phyloP scores from a whole-genome alignment of 2,888 invertebrate genomes.

The Drosophila paracracens region DNA sequence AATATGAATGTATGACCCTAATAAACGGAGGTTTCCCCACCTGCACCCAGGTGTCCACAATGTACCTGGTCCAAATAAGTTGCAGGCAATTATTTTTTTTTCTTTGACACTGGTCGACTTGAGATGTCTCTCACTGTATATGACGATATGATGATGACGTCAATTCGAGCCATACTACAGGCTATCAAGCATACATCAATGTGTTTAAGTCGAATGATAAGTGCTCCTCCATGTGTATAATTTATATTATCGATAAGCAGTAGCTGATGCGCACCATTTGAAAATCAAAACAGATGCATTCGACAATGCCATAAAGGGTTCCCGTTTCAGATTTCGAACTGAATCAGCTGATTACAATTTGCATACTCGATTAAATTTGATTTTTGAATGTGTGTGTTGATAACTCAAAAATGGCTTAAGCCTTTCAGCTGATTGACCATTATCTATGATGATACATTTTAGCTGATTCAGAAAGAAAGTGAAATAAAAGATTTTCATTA shows the following conservation, averaged over 20 bases:
- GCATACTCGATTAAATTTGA: not conserved
- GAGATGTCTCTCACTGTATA: not conserved
- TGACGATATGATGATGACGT: slow-evolving; percentile 52
- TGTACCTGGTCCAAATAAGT: too few species aligned
- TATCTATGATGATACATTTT: too few species aligned
- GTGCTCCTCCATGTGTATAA: slow-evolving; percentile 40
- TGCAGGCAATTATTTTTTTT: too few species aligned
- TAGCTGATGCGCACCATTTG: slow-evolving; percentile 23
- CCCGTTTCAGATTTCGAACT: slow-evolving; percentile 28
- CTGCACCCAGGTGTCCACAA: too few species aligned
- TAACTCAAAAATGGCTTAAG: not conserved
- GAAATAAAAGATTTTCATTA: not conserved
- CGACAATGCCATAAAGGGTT: slow-evolving; percentile 9
- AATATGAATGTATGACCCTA: too few species aligned
- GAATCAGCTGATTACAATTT: not conserved
- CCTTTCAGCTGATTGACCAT: not conserved
- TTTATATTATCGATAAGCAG: slow-evolving; percentile 63
- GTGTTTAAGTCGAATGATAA: slow-evolving; percentile 28
- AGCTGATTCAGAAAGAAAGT: too few species aligned
- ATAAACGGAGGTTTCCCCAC: too few species aligned
- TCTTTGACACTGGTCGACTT: too few species aligned
- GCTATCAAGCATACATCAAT: slow-evolving; percentile 2
- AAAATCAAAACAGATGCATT: slow-evolving; percentile 38
- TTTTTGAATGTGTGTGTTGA: not conserved
- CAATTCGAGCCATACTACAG: slow-evolving; percentile 35